phyloP scores from a whole-genome alignment of 2,797 vertebrate species.

The Oreortyx pictus region DNA sequence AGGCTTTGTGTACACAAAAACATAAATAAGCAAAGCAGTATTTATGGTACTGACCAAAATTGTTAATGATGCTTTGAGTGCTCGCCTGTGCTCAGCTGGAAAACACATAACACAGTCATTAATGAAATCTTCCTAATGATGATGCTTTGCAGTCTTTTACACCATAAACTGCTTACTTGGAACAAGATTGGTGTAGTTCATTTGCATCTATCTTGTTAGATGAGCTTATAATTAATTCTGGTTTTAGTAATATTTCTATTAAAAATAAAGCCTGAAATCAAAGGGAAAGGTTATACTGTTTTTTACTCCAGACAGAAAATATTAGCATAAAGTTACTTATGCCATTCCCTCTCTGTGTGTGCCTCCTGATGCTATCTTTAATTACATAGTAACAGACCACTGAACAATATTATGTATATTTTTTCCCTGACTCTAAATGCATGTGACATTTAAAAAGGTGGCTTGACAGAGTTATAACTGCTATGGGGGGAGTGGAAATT shows the following conservation, averaged over 20 bases:
- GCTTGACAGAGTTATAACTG: not conserved
- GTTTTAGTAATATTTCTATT: not conserved
- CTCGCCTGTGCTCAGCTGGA: slow-evolving; percentile 15
- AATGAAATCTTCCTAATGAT: slow-evolving; percentile 11
- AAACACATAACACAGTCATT: not conserved
- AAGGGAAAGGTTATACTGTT: not conserved
- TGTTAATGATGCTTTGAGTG: not conserved
- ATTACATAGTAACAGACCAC: not conserved
- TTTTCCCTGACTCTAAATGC: not conserved
- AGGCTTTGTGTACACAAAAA: not conserved
- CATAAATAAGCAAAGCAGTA: not conserved
- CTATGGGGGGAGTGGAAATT: not conserved
- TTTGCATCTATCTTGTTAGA: not conserved
- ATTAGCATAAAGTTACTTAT: not conserved
- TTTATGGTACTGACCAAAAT: not conserved
- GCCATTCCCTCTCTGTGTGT: not conserved
- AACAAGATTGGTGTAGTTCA: not conserved
- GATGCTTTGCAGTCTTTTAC: not conserved
- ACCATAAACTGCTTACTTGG: not conserved
- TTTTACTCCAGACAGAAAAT: not conserved
- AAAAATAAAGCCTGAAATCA: not conserved
- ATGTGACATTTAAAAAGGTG: not conserved
- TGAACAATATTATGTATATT: not conserved
- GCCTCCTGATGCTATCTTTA: not conserved
- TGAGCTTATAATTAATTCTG: not conserved